These are phyloP conservation scores for Cossypha caffra DNA, from an alignment of 2,797 vertebrate species.

Conservation along the genomic window DNA sequence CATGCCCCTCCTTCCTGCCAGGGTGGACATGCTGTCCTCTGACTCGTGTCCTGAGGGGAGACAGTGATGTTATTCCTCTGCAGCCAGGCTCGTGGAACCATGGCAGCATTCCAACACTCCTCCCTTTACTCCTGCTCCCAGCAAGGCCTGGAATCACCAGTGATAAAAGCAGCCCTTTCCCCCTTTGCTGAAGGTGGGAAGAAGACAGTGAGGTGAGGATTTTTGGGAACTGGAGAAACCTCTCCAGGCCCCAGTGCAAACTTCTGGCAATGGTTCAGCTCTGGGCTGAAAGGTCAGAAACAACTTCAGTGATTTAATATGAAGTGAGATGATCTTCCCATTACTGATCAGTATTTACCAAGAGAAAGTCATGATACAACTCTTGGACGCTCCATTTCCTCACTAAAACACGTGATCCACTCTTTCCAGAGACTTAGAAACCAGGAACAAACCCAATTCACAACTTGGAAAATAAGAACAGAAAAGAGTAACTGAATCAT, in stretches of 20 bases:
- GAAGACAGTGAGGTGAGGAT: background rate
- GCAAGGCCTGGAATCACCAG: background rate
- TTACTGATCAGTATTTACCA: background rate
- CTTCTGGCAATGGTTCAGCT: background rate
- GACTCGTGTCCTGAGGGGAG: conserved; percentile 91
- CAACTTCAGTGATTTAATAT: background rate
- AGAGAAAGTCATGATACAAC: background rate
- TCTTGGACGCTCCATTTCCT: background rate
- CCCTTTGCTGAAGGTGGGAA: background rate
- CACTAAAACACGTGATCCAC: background rate
- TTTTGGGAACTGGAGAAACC: background rate
- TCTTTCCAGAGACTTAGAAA: background rate
- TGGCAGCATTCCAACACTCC: background rate
- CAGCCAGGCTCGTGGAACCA: background rate
- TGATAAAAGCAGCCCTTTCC: background rate
- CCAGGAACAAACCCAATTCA: background rate
- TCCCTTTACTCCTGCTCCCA: background rate
- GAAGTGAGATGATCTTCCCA: background rate
- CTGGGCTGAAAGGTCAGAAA: background rate
- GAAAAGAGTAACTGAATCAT: background rate
- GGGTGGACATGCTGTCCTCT: conserved; percentile 96
- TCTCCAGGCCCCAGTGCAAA: background rate
- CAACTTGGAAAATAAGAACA: background rate
- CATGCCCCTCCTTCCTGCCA: conserved; percentile 95
- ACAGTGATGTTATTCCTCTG: background rate